Percentiles rank a stretch among this genome's conserved stretches.
phyloP scores from a whole-genome alignment of 23 tunicate genomes.

The Clavelina lepadiformis region DNA sequence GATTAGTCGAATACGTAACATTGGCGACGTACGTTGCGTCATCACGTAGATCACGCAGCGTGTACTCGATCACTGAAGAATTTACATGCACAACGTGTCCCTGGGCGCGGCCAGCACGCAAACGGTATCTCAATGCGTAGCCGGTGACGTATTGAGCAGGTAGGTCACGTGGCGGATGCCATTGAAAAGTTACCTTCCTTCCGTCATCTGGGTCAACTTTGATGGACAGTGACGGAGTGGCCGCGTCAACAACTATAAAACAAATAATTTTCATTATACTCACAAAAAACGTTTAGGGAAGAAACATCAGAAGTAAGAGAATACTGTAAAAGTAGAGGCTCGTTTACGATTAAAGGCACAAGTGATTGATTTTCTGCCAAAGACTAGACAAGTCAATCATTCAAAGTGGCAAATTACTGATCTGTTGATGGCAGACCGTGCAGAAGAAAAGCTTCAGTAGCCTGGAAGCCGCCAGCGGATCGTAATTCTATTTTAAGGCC shows the following conservation, averaged over 20 bases:
- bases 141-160: slow-evolving; percentile 29
- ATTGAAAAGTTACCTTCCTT: slow-evolving; percentile 13
- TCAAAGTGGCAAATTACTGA: too few relatives aligned
- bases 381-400: too few relatives aligned
- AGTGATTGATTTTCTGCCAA: too few relatives aligned
- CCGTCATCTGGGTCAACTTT: slow-evolving; percentile 1
- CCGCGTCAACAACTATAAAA: slow-evolving; percentile 27
- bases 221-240: slow-evolving; percentile 16
- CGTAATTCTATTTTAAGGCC: too few relatives aligned
- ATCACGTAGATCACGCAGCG: slow-evolving; percentile 15
- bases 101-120: slow-evolving; percentile 11
- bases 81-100: slow-evolving; percentile 8
- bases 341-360: too few relatives aligned
- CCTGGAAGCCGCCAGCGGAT: too few relatives aligned
- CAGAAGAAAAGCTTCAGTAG: too few relatives aligned
- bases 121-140: slow-evolving; percentile 40
- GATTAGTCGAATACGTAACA: slow-evolving; percentile 41
- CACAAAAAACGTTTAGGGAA: too few relatives aligned
- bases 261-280: background rate
- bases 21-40: slow-evolving; percentile 23
- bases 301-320: background rate
- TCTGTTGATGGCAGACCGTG: too few relatives aligned
- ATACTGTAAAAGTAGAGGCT: too few relatives aligned
- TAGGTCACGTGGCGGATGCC: slow-evolving; percentile 45
- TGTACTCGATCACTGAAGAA: background rate